Percentiles rank a stretch among this genome's conserved stretches.
These are phyloP conservation scores for Myopa tessellatipennis DNA, from an alignment of 2,888 invertebrate genomes.

Conservation along the genomic window DNA sequence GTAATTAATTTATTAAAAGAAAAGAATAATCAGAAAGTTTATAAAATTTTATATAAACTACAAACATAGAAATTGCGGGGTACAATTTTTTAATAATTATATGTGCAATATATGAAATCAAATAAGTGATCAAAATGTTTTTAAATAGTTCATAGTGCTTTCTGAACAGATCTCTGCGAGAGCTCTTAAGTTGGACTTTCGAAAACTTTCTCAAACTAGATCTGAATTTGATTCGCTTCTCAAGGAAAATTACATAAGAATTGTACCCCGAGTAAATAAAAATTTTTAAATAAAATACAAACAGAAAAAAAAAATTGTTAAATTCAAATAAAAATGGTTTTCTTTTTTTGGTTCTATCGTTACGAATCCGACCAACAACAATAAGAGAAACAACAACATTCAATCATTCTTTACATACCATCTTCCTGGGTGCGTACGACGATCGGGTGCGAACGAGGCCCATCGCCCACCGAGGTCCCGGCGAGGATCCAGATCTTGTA, in stretches of 20 bases:
- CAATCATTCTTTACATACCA: constrained; percentile 82
- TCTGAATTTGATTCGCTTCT: too few species aligned
- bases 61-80: background rate
- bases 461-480: constrained; percentile 96
- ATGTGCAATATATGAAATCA: too few species aligned
- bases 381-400: background rate
- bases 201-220: too few species aligned
- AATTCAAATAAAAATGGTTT: background rate
- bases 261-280: background rate
- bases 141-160: too few species aligned
- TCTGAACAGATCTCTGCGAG: too few species aligned
- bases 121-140: too few species aligned
- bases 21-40: background rate
- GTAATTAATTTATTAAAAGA: constrained; percentile 4
- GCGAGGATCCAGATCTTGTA: constrained; percentile 97
- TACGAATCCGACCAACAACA: background rate
- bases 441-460: constrained; percentile 92
- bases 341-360: background rate
- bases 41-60: too few species aligned
- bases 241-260: too few species aligned
- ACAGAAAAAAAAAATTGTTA: background rate
- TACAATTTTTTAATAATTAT: background rate
- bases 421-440: constrained; percentile 96
- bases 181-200: too few species aligned
- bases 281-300: background rate